These are phyloP conservation scores for Motacilla tschutschensis DNA, from an alignment of 2,113 vertebrate species.

Conservation along the genomic window DNA sequence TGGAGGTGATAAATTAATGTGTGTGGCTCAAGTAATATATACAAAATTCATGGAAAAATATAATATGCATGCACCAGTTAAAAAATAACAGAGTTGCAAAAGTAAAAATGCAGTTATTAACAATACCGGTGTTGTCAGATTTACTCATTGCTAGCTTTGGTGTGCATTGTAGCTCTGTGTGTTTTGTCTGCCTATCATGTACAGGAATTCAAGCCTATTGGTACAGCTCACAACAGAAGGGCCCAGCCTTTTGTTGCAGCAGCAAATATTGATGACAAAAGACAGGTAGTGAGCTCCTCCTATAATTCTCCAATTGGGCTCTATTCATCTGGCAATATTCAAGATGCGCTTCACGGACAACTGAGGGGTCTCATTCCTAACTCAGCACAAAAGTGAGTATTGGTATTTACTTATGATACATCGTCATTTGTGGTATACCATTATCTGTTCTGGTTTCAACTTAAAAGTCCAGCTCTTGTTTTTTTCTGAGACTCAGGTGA, in stretches of 20 bases:
- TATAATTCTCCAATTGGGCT: conserved; percentile 98
- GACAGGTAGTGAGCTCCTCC: conserved; percentile 94
- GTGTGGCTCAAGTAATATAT: neutral
- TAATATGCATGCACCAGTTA: neutral
- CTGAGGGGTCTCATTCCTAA: conserved; percentile 86
- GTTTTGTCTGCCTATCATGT: conserved; percentile 76
- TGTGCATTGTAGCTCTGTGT: conserved; percentile 80
- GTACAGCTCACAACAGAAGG: conserved; percentile 89
- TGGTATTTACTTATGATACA: neutral
- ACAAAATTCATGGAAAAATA: neutral
- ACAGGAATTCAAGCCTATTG: conserved; percentile 94
- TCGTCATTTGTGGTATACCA: neutral
- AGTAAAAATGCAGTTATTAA: conserved; percentile 54
- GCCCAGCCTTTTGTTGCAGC: conserved; percentile 94
- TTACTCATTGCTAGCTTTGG: conserved; percentile 60
- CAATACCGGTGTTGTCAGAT: conserved; percentile 29
- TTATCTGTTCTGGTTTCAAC: neutral
- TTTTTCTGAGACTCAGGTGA: neutral
- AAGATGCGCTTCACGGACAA: conserved; percentile 93
- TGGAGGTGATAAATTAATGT: neutral
- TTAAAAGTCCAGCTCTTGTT: conserved; percentile 76
- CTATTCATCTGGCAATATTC: conserved; percentile 96
- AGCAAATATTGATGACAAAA: conserved; percentile 93
- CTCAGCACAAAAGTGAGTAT: conserved; percentile 84
- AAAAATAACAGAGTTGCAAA: neutral